phyloP scores from a whole-genome alignment of 2,888 invertebrate genomes.

The Troides oblongomaculatus region DNA sequence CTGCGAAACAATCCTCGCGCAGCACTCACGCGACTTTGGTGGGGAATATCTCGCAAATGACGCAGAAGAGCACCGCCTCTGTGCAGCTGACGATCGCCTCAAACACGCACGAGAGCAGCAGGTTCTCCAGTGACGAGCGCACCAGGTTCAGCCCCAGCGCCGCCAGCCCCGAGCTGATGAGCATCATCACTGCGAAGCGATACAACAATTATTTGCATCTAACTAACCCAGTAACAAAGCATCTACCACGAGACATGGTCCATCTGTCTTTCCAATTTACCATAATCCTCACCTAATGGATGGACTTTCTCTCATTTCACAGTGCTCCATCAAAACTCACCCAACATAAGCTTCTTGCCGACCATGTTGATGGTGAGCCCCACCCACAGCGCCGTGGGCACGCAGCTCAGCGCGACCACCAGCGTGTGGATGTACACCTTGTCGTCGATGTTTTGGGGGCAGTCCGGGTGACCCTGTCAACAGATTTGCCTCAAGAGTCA shows the following conservation, averaged over 20 bases:
- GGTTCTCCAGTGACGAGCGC: conserved; percentile 74
- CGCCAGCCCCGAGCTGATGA: conserved; percentile 77
- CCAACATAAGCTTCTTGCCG: conserved; percentile 79
- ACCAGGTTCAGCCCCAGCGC: conserved; percentile 79
- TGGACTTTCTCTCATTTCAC: background rate
- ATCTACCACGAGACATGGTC: background rate
- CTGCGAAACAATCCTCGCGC: background rate
- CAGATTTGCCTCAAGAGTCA: background rate
- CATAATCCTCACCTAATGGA: background rate
- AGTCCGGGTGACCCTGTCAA: conserved; percentile 42
- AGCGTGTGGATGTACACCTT: conserved; percentile 79
- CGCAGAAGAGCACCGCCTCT: conserved; percentile 81
- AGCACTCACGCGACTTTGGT: conserved; percentile 75
- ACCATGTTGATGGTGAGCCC: conserved; percentile 79
- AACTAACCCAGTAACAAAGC: background rate
- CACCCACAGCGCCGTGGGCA: conserved; percentile 78
- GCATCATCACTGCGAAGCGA: conserved; percentile 69
- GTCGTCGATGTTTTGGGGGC: conserved; percentile 60
- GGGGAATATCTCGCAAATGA: conserved; percentile 81
- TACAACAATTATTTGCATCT: background rate
- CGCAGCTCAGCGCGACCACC: conserved; percentile 79
- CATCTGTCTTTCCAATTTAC: background rate
- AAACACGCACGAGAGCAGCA: conserved; percentile 79
- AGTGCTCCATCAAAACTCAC: conserved; percentile 51
- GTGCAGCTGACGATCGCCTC: conserved; percentile 82